phyloP scores from a whole-genome alignment of 2,888 invertebrate species.

The Bursaphelenchus okinawaensis region DNA sequence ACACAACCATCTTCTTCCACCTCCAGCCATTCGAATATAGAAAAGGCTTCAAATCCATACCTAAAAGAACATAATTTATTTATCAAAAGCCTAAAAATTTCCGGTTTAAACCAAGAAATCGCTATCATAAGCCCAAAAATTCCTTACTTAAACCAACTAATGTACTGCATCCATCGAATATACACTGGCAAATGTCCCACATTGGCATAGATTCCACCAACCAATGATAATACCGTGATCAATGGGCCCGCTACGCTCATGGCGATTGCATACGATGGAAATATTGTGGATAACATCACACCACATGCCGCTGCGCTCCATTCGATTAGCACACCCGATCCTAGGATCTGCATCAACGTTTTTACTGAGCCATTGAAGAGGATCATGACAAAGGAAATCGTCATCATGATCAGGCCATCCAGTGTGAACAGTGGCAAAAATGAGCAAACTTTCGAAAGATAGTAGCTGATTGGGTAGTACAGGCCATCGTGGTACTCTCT shows the following conservation, averaged over 20 bases:
- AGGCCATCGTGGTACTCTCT: constrained; percentile 83
- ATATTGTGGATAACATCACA: constrained; percentile 47
- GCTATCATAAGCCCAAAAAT: too few species aligned
- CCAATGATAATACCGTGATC: constrained; percentile 49
- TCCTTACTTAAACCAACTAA: constrained; percentile 31
- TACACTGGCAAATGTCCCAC: constrained; percentile 54
- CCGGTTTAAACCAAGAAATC: neutral
- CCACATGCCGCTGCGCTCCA: constrained; percentile 36
- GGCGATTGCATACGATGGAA: constrained; percentile 49
- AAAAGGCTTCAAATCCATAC: constrained; percentile 59
- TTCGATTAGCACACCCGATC: constrained; percentile 28
- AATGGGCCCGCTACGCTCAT: constrained; percentile 49
- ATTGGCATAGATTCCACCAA: constrained; percentile 56
- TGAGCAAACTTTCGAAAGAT: constrained; percentile 46
- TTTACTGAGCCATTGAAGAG: constrained; percentile 61
- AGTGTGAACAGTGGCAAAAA: constrained; percentile 71
- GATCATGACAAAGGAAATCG: constrained; percentile 81
- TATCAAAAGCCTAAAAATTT: neutral
- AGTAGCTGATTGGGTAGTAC: constrained; percentile 67
- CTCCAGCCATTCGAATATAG: constrained; percentile 63
- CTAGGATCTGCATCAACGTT: constrained; percentile 30
- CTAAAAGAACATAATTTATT: constrained; percentile 19
- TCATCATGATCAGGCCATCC: constrained; percentile 76
- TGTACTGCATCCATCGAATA: constrained; percentile 45
- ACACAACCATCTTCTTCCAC: constrained; percentile 39